Base-by-base conservation (phyloP, 2,888 invertebrate species). In the Hirtodrosophila alboralis region DNA sequence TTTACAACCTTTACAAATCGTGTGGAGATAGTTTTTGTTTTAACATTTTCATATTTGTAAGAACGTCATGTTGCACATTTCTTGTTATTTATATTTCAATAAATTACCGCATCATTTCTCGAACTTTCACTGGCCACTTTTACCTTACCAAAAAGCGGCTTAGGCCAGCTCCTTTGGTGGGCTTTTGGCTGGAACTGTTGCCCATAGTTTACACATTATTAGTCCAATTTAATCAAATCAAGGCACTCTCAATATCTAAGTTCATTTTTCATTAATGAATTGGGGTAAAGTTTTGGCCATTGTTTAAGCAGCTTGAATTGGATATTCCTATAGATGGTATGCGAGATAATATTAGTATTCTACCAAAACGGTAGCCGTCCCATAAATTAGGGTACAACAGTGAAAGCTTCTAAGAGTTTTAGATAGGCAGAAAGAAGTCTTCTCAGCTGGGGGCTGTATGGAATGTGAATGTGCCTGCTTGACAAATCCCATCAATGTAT, bases 81-180 rank as follows among this genome's bases (percentile, higher is more conserved):
- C 40, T 16, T 53, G 49, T 58, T 48, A 36, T 77, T 64, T 67
- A 38, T 49, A 68, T 83, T 83, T 63, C 56, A 72, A 73, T 65
- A 63, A 60, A 74, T 78, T 76, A 40, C 33, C 34, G n/a, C 38
- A 45, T 12, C 36, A 27, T 14, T 47, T 49, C 10, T 30, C 52
- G 13, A 74, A 87, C 88, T 87, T 87, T 88, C 87, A 88, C 88
- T 80, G 48, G 40, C 6, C 43, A 63, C 77, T 73, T 73, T 84
- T 57, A 65, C 54, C 51, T n/a, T n/a, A n/a, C n/a, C n/a, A n/a
- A 44, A 58, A 75, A 80, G 58, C 75, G 16, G 81, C 75, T 84
- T 68, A 60, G 21, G 12, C 16, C 36, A 43, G 23, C 65, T 74
- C 54, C 70, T 75, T 52, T 60, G 78, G 85, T 78, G 78, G 84